Evolutionary conservation across 2,113 vertebrate genomes (phyloP), one percentile per base, ranked within the genome.

Genomic region (Sinocyclocheilus anophthalmus): DNA sequence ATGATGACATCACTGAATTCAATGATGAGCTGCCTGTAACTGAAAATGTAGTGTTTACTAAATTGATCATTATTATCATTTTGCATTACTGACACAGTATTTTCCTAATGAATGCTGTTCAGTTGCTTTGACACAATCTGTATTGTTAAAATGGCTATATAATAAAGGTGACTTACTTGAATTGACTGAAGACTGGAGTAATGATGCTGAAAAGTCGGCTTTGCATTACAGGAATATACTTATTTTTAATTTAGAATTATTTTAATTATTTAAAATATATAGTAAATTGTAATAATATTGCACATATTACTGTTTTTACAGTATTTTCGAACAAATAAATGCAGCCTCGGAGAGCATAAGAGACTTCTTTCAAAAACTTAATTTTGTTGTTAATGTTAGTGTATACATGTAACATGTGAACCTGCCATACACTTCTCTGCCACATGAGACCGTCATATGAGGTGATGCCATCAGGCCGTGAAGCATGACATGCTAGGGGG

Each of bases 401-500:
- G 59, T 65, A 30, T 11, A n/a, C n/a, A n/a, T n/a, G n/a, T n/a
- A n/a, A 14, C 30, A 8, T 10, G 37, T 39, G 37, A 39, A 39
- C 5, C 37, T 39, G 37, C 37, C 26, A 33, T 37, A 30, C 3
- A 48, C 20, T 37, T 75, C n/a, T n/a, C 45, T 76, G 65, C 80
- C 75, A 77, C 76, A 42, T 20, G 30, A 50, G 86, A 78, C 55
- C 16, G 39, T 45, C 81, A 53, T 24, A 84, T 86, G 75, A 81
- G 81, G 77, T 86, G 86, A 83, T 57, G 85, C 72, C 12, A 57
- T 84, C 70, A 88, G 76, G 48, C 57, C 10, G 26, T 55, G 39
- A 26, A 61, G 65, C 82, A 77, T 85, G 82, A 86, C 84, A 86
- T 57, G 45, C 37, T 73, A 73, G 55, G 42, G 61, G 42, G 77